phyloP scores from a whole-genome alignment of 2,797 vertebrate genomes.

The Gastrophryne carolinensis region DNA sequence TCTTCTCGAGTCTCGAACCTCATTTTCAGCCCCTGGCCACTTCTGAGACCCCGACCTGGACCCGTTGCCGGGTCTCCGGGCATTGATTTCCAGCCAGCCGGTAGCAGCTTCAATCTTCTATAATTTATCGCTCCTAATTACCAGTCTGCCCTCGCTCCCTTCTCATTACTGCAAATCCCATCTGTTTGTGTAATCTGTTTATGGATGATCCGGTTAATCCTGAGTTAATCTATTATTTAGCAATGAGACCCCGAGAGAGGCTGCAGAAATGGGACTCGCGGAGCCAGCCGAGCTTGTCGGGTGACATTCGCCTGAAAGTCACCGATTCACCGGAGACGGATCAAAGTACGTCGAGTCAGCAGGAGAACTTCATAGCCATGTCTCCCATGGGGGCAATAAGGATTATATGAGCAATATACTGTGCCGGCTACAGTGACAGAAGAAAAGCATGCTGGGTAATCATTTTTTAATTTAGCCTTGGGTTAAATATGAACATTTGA shows the following conservation, averaged over 20 bases:
- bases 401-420: neutral
- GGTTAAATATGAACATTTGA: too few relatives aligned
- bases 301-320: constrained; percentile 18
- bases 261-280: neutral
- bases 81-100: too few relatives aligned
- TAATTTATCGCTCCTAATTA: too few relatives aligned
- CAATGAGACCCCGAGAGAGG: neutral
- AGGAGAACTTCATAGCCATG: neutral
- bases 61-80: too few relatives aligned
- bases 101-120: neutral
- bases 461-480: too few relatives aligned
- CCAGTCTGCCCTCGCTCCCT: neutral
- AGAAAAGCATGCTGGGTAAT: too few relatives aligned
- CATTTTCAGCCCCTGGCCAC: too few relatives aligned
- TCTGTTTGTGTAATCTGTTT: neutral
- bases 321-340: neutral
- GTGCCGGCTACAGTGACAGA: too few relatives aligned
- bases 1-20: too few relatives aligned
- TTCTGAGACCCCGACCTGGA: too few relatives aligned
- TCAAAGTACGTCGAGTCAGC: neutral
- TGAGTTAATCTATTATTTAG: constrained; percentile 16
- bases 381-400: neutral
- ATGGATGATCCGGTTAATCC: neutral
- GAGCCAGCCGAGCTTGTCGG: neutral
- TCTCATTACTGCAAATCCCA: neutral